Percentiles rank a stretch among this genome's conserved stretches.
Conservation (phyloP, 1,140 invertebrate species). For the Macrostomum lignano region DNA sequence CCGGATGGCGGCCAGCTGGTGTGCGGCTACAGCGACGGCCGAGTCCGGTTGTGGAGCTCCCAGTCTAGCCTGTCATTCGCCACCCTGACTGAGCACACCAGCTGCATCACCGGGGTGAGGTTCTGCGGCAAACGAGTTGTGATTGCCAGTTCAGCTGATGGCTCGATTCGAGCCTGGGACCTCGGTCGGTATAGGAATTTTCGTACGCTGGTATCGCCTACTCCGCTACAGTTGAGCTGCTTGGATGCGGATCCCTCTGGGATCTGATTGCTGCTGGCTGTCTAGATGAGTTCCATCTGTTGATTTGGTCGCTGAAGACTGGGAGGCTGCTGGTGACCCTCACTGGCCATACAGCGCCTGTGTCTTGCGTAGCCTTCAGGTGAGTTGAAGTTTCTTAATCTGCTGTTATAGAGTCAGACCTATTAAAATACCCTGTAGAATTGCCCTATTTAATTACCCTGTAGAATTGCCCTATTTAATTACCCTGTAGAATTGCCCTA, state of each 20-base stretch:
- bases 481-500: no score
- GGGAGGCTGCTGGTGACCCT: no score
- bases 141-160: constrained; percentile 62
- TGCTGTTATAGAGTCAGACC: no score
- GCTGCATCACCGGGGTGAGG: no score
- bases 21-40: constrained; percentile 74
- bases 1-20: constrained; percentile 60
- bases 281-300: constrained; percentile 72
- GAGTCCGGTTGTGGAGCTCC: constrained; percentile 65
- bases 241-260: constrained; percentile 55
- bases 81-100: constrained; percentile 64
- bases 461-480: no score
- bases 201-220: constrained; percentile 62
- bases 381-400: no score
- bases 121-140: constrained; percentile 65
- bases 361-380: no score
- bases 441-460: no score
- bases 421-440: no score
- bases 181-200: constrained; percentile 74
- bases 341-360: no score
- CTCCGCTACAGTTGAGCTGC: constrained; percentile 70
- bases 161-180: constrained; percentile 77
- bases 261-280: constrained; percentile 72
- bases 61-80: constrained; percentile 64
- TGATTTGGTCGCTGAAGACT: constrained; percentile 69